Base-by-base conservation (phyloP, 2,888 invertebrate genomes). In the Exocentrus adspersus region DNA sequence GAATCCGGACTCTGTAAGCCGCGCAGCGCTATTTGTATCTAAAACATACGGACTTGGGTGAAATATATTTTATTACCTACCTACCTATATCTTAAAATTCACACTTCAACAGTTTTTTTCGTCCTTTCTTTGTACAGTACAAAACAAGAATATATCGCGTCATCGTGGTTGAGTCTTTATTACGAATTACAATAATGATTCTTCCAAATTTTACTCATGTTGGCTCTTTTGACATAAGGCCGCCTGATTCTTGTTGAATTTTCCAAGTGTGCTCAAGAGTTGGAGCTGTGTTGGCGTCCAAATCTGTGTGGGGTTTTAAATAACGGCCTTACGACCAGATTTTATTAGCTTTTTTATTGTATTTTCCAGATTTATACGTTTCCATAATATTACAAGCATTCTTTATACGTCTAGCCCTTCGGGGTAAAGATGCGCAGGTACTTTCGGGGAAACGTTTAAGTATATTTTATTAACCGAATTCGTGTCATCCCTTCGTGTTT, bases 51-150 rank as follows among this genome's bases (percentile, higher is more conserved):
- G 62, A 60, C 59, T 42, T 61, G 57, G 53, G 67, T 68, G 68
- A 71, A 72, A 72, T 71, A 70, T 68, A 70, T 72, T 72, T 72
- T 72, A 72, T 72, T 67, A 72, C 70, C 72, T 66, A n/a, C n/a
- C n/a, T n/a, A n/a, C n/a, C n/a, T n/a, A n/a, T n/a, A 72, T 72
- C 59, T 66, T 60, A 52, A 65, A 69, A 69, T 72, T 72, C 60
- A 72, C 74, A 74, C 70, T 72, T 66, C 68, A 68, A 64, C 69
- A 71, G 65, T 64, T 73, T 71, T 72, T 70, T 71, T 72, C 71
- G 69, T 70, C 71, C 63, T 68, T 62, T 71, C 45, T 71, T 14
- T 67, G n/a, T n/a, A n/a, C n/a, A n/a, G n/a, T n/a, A n/a, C n/a
- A n/a, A n/a, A n/a, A n/a, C n/a, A n/a, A n/a, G n/a, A n/a, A n/a